phyloP scores from a whole-genome alignment of 2,888 invertebrate species.

The Smittia sp. region DNA sequence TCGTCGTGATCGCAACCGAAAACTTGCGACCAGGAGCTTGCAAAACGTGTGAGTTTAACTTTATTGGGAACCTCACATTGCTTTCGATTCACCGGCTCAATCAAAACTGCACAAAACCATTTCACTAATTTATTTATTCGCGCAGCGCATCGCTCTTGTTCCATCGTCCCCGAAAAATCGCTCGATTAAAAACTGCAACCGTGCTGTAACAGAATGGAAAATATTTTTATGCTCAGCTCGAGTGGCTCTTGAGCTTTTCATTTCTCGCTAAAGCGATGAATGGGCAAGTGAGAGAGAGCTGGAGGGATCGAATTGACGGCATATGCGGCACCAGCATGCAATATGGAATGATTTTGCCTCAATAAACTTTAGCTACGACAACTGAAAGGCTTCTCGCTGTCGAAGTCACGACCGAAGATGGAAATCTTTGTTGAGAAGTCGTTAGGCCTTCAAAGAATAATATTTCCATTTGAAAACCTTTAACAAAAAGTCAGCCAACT shows the following conservation, averaged over 20 bases:
- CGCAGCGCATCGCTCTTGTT: background rate
- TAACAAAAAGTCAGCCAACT: slow-evolving; percentile 7
- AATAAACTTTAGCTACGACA: slow-evolving; percentile 10
- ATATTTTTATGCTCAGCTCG: slow-evolving; percentile 36
- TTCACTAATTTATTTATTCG: slow-evolving; percentile 33
- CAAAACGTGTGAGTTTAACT: too few species aligned
- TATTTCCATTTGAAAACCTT: background rate
- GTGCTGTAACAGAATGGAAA: slow-evolving; percentile 28
- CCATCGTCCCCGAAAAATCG: background rate
- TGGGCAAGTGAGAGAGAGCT: background rate
- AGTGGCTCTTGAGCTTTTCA: slow-evolving; percentile 30
- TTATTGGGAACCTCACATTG: too few species aligned
- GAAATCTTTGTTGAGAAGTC: slow-evolving; percentile 19
- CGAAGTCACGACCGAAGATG: background rate
- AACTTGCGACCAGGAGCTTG: too few species aligned
- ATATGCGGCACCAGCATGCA: slow-evolving; percentile 37
- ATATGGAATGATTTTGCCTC: slow-evolving; percentile 5
- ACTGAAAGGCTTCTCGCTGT: background rate
- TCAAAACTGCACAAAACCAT: slow-evolving; percentile 5
- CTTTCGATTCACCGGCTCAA: too few species aligned
- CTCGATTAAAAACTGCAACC: slow-evolving; percentile 30
- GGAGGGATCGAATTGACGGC: slow-evolving; percentile 19
- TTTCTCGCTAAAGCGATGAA: slow-evolving; percentile 33
- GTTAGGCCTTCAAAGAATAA: slow-evolving; percentile 23
- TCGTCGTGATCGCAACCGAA: too few species aligned